Conservation (phyloP, 2,797 vertebrate species). For the Chanos chanos region DNA sequence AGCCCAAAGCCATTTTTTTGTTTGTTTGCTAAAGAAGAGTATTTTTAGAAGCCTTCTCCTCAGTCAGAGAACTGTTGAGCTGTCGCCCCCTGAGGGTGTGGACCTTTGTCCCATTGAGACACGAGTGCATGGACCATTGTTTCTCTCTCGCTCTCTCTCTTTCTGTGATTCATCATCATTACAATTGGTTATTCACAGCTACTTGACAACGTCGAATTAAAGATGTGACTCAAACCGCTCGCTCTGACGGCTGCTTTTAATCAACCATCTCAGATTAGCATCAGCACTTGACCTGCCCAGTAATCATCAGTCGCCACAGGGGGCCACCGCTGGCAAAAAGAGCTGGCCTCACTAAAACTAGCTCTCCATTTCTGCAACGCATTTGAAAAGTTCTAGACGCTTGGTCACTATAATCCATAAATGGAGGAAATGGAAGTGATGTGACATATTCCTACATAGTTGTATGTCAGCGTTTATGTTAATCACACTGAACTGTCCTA, state of each 20-base stretch:
- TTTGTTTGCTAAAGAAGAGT: background rate
- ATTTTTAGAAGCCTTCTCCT: background rate
- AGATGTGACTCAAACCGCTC: slow-evolving; percentile 14
- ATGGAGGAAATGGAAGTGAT: no score
- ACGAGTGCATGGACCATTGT: slow-evolving; percentile 1
- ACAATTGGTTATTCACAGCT: slow-evolving; percentile 30
- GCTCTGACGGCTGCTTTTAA: slow-evolving; percentile 27
- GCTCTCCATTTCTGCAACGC: no score
- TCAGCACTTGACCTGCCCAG: slow-evolving; percentile 19
- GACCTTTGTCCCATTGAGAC: slow-evolving; percentile 5
- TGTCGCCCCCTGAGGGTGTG: background rate
- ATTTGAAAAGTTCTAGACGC: no score
- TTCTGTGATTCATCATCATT: slow-evolving; percentile 19
- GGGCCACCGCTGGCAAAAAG: slow-evolving; percentile 1
- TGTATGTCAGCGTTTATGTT: no score
- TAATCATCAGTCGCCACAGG: slow-evolving; percentile 8
- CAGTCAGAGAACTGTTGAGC: background rate
- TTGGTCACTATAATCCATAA: no score
- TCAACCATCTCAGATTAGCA: slow-evolving; percentile 38
- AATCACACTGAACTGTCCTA: no score
- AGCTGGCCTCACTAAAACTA: no score
- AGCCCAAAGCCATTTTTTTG: background rate
- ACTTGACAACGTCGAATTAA: slow-evolving; percentile 32
- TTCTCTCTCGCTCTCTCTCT: background rate
- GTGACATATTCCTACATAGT: no score